A percentile compares a stretch with the other conserved stretches of the same genome.
These are phyloP conservation scores for Mus spicilegus DNA, from an alignment of 2,113 vertebrate genomes.

Conservation along the genomic window DNA sequence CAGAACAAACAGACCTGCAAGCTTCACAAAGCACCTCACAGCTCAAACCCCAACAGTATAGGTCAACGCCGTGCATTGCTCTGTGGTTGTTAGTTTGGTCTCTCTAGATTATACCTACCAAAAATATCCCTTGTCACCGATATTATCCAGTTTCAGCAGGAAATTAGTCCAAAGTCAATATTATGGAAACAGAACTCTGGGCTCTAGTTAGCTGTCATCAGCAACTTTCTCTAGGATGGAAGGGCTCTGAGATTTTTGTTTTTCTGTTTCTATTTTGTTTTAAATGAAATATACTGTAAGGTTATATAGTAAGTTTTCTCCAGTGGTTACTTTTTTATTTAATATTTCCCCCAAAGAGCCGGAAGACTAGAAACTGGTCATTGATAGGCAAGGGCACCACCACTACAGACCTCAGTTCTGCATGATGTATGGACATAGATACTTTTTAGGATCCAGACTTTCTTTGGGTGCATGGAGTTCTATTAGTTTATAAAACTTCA, in stretches of 20 bases:
- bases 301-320: constrained; percentile 3
- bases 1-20: background rate
- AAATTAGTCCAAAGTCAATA: constrained; percentile 73
- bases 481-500: constrained; percentile 57
- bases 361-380: constrained; percentile 20
- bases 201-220: constrained; percentile 61
- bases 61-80: background rate
- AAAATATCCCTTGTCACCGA: constrained; percentile 29
- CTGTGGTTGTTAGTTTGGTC: constrained; percentile 18
- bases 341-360: background rate
- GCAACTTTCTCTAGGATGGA: constrained; percentile 49
- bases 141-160: constrained; percentile 53
- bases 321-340: background rate
- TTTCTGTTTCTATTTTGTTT: constrained; percentile 23
- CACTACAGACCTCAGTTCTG: background rate
- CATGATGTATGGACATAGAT: background rate
- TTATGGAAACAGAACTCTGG: constrained; percentile 61
- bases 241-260: background rate
- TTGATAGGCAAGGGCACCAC: background rate
- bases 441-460: background rate
- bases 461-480: background rate
- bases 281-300: constrained; percentile 16
- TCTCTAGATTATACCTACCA: background rate
- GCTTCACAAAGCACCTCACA: background rate
- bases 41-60: background rate